phyloP scores from a whole-genome alignment of 2,888 invertebrate genomes.

The Nomada fabriciana region DNA sequence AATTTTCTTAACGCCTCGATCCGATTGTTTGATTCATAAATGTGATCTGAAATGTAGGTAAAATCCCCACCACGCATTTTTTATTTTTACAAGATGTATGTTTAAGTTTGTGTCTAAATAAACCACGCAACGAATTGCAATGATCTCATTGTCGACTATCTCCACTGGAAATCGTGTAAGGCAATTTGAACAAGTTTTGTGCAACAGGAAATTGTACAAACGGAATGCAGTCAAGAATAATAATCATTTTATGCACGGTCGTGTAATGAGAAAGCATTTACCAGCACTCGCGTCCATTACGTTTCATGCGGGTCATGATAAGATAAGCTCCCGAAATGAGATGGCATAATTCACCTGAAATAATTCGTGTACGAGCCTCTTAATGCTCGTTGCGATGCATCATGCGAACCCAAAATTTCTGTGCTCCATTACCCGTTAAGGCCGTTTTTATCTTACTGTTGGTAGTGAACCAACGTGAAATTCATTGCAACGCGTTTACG shows the following conservation, averaged over 20 bases:
- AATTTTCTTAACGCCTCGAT: too few species aligned
- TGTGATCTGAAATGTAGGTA: too few species aligned
- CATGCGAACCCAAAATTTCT: neutral
- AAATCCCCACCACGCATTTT: too few species aligned
- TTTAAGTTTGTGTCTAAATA: too few species aligned
- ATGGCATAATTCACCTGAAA: conserved; percentile 11
- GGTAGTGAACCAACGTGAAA: neutral
- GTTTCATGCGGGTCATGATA: neutral
- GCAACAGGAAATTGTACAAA: too few species aligned
- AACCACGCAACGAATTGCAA: neutral
- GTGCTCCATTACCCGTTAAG: conserved; percentile 9
- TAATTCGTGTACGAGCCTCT: neutral
- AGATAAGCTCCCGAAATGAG: conserved; percentile 23
- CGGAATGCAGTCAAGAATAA: neutral
- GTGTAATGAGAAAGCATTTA: neutral
- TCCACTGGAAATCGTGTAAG: neutral
- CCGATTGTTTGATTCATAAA: too few species aligned
- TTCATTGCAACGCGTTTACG: neutral
- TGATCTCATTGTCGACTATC: neutral
- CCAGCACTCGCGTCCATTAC: neutral
- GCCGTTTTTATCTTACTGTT: neutral
- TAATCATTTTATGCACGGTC: neutral
- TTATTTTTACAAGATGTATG: too few species aligned
- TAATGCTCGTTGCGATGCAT: neutral
- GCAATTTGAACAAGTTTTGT: too few species aligned